These are phyloP conservation scores for Anniella stebbinsi DNA, from an alignment of 2,797 vertebrate species.

Conservation along the genomic window DNA sequence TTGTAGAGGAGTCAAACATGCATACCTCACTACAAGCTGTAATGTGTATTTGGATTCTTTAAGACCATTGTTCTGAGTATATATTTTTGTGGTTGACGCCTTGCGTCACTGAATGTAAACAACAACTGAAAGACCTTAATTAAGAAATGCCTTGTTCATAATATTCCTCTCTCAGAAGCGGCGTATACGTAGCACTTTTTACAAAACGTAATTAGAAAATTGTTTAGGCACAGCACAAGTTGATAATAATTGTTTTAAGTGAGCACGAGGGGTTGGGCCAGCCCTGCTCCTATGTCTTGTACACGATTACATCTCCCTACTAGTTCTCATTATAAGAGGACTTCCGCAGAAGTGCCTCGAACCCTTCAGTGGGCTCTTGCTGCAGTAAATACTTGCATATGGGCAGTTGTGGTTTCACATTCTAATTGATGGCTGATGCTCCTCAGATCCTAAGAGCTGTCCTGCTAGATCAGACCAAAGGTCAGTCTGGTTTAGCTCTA, in stretches of 20 bases:
- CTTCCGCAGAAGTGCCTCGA: not conserved
- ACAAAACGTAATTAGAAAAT: constrained; percentile 39
- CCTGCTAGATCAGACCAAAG: too few species aligned
- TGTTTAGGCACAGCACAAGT: constrained; percentile 17
- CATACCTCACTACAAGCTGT: not conserved
- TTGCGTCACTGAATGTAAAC: constrained; percentile 30
- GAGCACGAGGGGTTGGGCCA: not conserved
- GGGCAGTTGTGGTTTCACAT: not conserved
- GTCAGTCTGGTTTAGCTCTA: not conserved
- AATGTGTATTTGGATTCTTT: not conserved
- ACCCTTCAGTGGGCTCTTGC: not conserved
- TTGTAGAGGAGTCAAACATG: not conserved
- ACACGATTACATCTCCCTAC: not conserved
- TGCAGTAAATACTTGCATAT: not conserved
- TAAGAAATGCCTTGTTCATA: not conserved
- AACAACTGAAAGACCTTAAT: constrained; percentile 1
- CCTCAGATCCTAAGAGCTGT: not conserved
- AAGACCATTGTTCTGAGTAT: not conserved
- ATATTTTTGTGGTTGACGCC: constrained; percentile 3
- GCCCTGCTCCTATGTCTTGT: not conserved
- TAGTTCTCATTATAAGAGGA: not conserved
- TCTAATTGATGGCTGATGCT: not conserved
- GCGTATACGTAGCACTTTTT: not conserved
- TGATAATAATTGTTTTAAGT: constrained; percentile 12
- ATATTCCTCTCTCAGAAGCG: not conserved